Evolutionary conservation across 2,797 vertebrate genomes (phyloP).

Genomic region (Peromyscus attwateri): DNA sequence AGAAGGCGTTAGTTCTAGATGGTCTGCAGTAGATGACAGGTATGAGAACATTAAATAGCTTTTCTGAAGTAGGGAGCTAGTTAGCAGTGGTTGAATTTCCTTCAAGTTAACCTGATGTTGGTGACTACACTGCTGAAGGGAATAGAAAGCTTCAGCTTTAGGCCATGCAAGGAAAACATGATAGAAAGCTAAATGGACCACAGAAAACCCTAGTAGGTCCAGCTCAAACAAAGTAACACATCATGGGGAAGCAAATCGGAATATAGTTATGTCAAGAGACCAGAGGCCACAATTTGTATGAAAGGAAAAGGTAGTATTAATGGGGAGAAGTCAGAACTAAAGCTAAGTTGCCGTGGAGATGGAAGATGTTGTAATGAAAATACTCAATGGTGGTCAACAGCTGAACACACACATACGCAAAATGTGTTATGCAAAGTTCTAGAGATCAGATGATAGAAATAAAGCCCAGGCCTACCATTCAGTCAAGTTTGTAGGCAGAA

Average conservation of each 20-base stretch:
- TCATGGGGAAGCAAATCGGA: not conserved
- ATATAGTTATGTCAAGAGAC: not conserved
- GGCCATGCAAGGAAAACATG: not conserved
- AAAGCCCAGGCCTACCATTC: not conserved
- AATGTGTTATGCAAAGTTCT: slow-evolving; percentile 13
- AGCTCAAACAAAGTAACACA: not conserved
- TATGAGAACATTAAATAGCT: not conserved
- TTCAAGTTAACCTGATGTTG: not conserved
- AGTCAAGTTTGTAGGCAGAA: not conserved
- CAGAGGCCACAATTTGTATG: not conserved
- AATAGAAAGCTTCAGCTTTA: not conserved
- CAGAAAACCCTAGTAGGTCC: not conserved
- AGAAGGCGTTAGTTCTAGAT: not conserved
- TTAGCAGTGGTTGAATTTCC: not conserved
- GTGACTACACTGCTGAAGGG: not conserved
- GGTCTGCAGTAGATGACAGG: not conserved
- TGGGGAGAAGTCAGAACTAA: not conserved
- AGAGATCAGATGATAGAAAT: slow-evolving; percentile 34
- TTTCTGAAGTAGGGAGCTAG: not conserved
- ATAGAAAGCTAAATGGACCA: not conserved
- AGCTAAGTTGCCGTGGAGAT: not conserved
- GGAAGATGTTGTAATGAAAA: not conserved
- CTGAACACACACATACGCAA: not conserved
- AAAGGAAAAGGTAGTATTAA: not conserved
- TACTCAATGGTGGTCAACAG: not conserved